Evolutionary conservation across 2,797 vertebrate genomes (phyloP), one percentile per base, ranked within the genome.

Genomic region (Lagocephalus sceleratus): DNA sequence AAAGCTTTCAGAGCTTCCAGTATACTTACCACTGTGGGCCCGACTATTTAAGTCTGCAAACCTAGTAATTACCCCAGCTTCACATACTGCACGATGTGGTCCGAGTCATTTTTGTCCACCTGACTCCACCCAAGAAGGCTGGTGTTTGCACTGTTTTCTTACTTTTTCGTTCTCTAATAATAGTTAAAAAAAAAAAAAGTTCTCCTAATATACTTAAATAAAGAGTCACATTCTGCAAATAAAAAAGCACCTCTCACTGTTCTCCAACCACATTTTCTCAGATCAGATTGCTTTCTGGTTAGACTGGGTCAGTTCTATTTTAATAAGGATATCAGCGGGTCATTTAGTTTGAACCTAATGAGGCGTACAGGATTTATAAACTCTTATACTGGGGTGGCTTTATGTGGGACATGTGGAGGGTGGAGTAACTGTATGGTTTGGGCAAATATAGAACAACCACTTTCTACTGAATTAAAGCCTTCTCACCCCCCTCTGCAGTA

Each of bases 371-470:
- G 63, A 57, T 83, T 83, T 58, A 78, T 76, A 78, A 81, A 84
- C 63, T 79, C 63, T 75, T 60, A 61, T 74, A 81, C 63, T 76
- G 62, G 54, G 59, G 66, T 69, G 72, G 70, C 76, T 85, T 87
- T 74, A 81, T 86, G 81, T 87, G 83, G 78, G 70, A 71, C 46
- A 60, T 78, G 79, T 51, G 66, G 78, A 82, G 88, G 90, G 89
- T 89, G 90, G 90, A 84, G 90, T 79, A 71, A 86, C 72, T 60
- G 76, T 75, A 86, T 58, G 83, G 83, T 85, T 49, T 68, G 54
- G 67, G 73, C 82, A 90, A 90, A 91, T 91, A 89, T 89, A 85
- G 69, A 81, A 87, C 73, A 86, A 90, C 87, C 88, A 74, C 88
- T 86, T 82, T 89, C 84, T 70, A 71, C 76, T 72, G 79, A 85